A percentile compares a stretch with the other conserved stretches of the same genome.
phyloP scores from a whole-genome alignment of 2,888 invertebrate genomes.

The Mesoligia furuncula region DNA sequence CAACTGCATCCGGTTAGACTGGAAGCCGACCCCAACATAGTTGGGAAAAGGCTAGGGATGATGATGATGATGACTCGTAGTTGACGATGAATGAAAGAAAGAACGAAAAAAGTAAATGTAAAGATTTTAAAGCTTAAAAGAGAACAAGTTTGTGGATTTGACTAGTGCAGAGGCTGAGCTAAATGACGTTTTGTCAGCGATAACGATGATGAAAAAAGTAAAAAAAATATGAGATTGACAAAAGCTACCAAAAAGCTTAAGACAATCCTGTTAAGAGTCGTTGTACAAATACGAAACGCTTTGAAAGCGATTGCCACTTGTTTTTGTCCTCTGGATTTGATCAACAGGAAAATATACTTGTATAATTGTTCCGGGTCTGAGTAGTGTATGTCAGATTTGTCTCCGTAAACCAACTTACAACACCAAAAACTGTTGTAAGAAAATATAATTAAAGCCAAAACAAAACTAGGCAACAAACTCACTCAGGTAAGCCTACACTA shows the following conservation, averaged over 20 bases:
- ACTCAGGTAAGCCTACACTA: conserved; percentile 5
- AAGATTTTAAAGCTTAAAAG: background rate
- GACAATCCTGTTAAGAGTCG: background rate
- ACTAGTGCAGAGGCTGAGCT: background rate
- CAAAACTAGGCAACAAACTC: background rate
- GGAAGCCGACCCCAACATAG: too few species aligned
- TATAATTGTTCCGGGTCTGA: background rate
- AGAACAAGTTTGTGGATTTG: too few species aligned
- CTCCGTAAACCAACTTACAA: background rate
- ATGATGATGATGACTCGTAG: background rate
- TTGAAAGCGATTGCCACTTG: background rate
- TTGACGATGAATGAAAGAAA: background rate
- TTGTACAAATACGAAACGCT: too few species aligned
- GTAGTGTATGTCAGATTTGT: too few species aligned
- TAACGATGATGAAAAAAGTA: background rate
- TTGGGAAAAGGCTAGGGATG: too few species aligned
- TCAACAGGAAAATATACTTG: background rate
- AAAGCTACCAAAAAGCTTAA: background rate
- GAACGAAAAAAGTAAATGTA: background rate
- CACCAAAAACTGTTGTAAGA: background rate
- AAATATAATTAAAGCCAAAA: background rate
- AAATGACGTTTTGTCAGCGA: background rate
- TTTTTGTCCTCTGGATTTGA: background rate
- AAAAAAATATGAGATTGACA: background rate
- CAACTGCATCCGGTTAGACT: too few species aligned